These are phyloP conservation scores for Aradophagus sp. DNA, from an alignment of 1,140 invertebrate genomes.

Conservation along the genomic window DNA sequence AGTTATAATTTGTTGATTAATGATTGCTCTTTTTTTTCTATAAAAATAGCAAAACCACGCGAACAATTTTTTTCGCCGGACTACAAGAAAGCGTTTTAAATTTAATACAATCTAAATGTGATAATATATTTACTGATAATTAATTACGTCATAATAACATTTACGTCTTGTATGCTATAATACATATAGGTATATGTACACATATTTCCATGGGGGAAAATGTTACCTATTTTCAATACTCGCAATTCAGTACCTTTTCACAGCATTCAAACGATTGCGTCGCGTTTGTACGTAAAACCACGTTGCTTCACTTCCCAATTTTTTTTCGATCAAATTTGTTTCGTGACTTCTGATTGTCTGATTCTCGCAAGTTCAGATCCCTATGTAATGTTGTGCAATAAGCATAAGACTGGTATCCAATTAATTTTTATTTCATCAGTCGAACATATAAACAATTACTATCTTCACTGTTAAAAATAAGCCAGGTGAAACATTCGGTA, in stretches of 20 bases:
- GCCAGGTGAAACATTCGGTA: too few relatives aligned
- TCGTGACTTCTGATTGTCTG: not conserved
- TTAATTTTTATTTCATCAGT: too few relatives aligned
- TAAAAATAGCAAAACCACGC: too few relatives aligned
- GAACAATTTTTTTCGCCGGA: conserved; percentile 42
- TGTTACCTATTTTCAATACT: conserved; percentile 20
- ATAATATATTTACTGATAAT: conserved; percentile 75
- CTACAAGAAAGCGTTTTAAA: conserved; percentile 63
- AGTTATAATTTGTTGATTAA: too few relatives aligned
- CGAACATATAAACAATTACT: too few relatives aligned
- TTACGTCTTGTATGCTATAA: conserved; percentile 56
- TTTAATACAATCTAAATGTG: conserved; percentile 76
- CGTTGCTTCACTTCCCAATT: not conserved
- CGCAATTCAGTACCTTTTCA: conserved; percentile 14
- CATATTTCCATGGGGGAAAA: conserved; percentile 42
- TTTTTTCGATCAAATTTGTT: not conserved
- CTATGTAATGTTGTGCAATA: conserved; percentile 26
- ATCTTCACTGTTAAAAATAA: too few relatives aligned
- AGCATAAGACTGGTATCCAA: conserved; percentile 38
- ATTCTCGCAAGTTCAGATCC: conserved; percentile 54
- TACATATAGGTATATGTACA: conserved; percentile 55
- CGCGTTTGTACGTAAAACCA: not conserved
- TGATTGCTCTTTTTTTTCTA: too few relatives aligned
- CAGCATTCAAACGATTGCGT: too few relatives aligned
- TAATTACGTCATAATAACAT: conserved; percentile 63